A percentile compares a stretch with the other conserved stretches of the same genome.
Evolutionary conservation across 1,140 invertebrate genomes (phyloP).

Genomic region (Drosophila kanapiae): DNA sequence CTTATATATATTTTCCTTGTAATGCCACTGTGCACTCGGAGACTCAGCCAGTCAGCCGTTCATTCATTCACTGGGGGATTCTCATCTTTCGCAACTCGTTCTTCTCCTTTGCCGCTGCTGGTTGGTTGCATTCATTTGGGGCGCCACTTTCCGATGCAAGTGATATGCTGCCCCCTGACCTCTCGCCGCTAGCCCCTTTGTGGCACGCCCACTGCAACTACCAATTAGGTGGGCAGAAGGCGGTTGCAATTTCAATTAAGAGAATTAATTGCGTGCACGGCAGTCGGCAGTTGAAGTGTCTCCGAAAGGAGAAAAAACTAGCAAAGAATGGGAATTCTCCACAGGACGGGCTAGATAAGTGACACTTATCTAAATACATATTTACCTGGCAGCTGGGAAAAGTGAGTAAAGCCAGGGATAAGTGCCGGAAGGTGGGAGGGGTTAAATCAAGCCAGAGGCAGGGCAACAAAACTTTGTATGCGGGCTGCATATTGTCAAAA

Average conservation of each 20-base stretch:
- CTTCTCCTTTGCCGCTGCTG: constrained; percentile 33
- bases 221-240: constrained; percentile 77
- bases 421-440: neutral
- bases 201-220: constrained; percentile 58
- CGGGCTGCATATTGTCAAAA: constrained; percentile 64
- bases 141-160: constrained; percentile 76
- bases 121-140: constrained; percentile 68
- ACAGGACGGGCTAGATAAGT: constrained; percentile 55
- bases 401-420: neutral
- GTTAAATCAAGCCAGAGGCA: neutral
- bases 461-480: constrained; percentile 35
- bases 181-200: neutral
- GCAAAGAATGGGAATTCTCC: constrained; percentile 35
- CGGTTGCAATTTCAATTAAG: constrained; percentile 80
- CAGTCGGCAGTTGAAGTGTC: constrained; percentile 63
- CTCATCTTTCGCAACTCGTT: constrained; percentile 44
- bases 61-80: constrained; percentile 45
- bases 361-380: constrained; percentile 81
- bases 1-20: neutral
- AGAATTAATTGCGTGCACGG: constrained; percentile 79
- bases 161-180: constrained; percentile 57
- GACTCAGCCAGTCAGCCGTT: constrained; percentile 51
- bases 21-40: constrained; percentile 44
- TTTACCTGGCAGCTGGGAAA: constrained; percentile 46
- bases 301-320: constrained; percentile 1